phyloP scores from a whole-genome alignment of 30 jellyfish, hydroid and myxozoan species.

The Turritopsis rubra region DNA sequence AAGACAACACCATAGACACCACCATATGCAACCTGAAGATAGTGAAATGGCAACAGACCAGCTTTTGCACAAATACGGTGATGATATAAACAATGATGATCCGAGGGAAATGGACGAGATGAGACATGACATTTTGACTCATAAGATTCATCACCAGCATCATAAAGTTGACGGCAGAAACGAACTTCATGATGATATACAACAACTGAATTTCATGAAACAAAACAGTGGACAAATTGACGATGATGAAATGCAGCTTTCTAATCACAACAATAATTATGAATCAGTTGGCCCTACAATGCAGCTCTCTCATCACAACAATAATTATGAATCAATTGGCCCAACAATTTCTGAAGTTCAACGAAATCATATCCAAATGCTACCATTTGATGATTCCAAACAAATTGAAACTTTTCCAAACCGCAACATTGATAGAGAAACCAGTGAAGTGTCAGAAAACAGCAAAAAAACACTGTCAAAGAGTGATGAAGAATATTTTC shows the following conservation, averaged over 20 bases:
- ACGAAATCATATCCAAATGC: constrained; percentile 1
- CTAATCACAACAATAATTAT: constrained; percentile 2
- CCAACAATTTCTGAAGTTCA: neutral
- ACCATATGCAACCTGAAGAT: neutral
- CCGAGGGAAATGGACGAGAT: neutral
- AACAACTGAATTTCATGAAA: constrained; percentile 4
- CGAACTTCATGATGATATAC: constrained; percentile 16
- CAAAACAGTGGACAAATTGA: constrained; percentile 16
- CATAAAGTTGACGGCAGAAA: neutral
- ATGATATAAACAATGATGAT: neutral
- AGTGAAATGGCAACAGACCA: neutral
- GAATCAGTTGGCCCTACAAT: neutral
- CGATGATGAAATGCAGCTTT: constrained; percentile 22
- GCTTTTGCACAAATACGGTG: neutral
- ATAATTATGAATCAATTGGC: constrained; percentile 1
- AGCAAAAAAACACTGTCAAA: neutral
- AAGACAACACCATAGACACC: neutral
- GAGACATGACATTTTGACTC: neutral
- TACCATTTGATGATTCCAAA: neutral
- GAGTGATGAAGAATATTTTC: neutral
- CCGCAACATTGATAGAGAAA: neutral
- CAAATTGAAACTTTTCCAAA: neutral
- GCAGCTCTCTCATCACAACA: neutral
- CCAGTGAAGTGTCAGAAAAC: neutral
- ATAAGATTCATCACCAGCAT: neutral